phyloP scores from a whole-genome alignment of 2,888 invertebrate genomes.

The Apocheima hispidaria region DNA sequence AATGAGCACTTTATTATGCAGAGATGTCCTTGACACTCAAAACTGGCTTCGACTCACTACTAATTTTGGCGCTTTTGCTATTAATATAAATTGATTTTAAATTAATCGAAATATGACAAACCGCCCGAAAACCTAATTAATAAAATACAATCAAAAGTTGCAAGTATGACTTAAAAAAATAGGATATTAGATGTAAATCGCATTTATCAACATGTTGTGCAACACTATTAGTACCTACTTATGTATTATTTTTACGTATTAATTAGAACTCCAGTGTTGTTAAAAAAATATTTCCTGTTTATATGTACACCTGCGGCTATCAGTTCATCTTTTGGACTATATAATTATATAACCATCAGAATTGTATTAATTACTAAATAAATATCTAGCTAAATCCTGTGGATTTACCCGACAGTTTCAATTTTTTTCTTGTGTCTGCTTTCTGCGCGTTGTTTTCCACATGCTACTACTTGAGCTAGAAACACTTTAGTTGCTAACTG shows the following conservation, averaged over 20 bases:
- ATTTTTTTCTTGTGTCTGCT: too few relatives aligned
- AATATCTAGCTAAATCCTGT: background rate
- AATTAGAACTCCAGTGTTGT: too few relatives aligned
- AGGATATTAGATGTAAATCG: too few relatives aligned
- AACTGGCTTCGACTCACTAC: background rate
- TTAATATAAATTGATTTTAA: background rate
- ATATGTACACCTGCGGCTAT: slow-evolving; percentile 21
- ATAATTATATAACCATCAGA: slow-evolving; percentile 18
- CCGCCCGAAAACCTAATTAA: background rate
- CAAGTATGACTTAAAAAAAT: too few relatives aligned
- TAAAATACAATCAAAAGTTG: slow-evolving; percentile 5
- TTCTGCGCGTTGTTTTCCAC: too few relatives aligned
- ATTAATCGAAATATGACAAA: slow-evolving; percentile 2
- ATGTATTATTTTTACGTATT: too few relatives aligned
- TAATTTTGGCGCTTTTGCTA: slow-evolving; percentile 1
- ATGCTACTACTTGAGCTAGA: too few relatives aligned
- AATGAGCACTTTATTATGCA: background rate
- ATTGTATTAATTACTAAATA: slow-evolving; percentile 13
- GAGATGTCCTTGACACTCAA: slow-evolving; percentile 16
- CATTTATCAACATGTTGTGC: too few relatives aligned
- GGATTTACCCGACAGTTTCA: background rate
- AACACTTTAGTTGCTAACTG: too few relatives aligned
- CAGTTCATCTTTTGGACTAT: slow-evolving; percentile 14
- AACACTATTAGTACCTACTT: too few relatives aligned
- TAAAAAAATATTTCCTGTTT: slow-evolving; percentile 17